Base-by-base conservation (phyloP, 2,888 invertebrate genomes). In the Tinea trinotella region DNA sequence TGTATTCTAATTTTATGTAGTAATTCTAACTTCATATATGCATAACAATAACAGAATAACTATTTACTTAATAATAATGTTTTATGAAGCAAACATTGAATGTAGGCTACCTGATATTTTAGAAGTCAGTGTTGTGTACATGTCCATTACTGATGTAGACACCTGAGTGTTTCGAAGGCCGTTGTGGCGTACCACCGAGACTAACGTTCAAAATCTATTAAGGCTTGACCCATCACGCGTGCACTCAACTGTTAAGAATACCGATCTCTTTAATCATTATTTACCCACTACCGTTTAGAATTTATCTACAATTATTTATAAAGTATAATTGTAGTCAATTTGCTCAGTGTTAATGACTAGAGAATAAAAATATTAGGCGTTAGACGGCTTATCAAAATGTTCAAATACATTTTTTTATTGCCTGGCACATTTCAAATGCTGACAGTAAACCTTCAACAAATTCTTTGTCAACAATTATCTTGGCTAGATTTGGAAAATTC, bases 171-270 rank as follows among this genome's bases (percentile, higher is more conserved):
- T 2, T n/a, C 48, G 48, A 48, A 48, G 48, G 48, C 20, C 48
- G 48, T 12, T 48, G 48, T 20, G 48, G 48, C 48, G 20, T 48
- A 48, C 48, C 48, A 19, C 48, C 3, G 48, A 48, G 30, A 30
- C 30, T 7, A 30, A 30, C 30, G 7, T n/a, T 48, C 48, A 17
- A 18, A 48, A 19, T 48, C 48, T 48, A 48, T 48, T 48, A 48
- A 48, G 48, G 48, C 48, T 48, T 19, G 19, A 48, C 18, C 48
- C 48, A 13, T 48, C 48, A 48, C 19, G 20, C 18, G 48, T 19
- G 17, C 48, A 18, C 18, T 48, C 3, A n/a, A 18, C 18, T 48
- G 48, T 48, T 5, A 48, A 48, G n/a, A n/a, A 48, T 36, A 13
- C 40, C 40, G 13, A 30, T 7, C 30, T 4, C 7, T 7, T 30